These are phyloP conservation scores for Catharus bicknelli DNA, from an alignment of 2,113 vertebrate species.

Conservation along the genomic window DNA sequence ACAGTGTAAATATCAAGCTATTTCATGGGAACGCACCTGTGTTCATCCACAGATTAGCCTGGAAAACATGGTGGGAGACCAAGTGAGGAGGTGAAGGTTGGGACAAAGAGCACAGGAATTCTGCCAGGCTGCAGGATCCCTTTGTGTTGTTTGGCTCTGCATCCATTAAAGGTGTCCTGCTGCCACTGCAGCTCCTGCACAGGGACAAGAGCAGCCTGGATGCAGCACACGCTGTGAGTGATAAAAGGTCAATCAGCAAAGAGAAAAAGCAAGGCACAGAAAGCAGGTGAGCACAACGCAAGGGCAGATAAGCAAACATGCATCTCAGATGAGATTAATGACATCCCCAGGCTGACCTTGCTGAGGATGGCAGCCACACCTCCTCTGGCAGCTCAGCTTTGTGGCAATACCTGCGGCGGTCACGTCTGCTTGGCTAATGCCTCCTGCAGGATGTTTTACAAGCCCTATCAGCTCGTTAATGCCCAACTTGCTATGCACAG, in stretches of 20 bases:
- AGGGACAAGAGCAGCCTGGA: background rate
- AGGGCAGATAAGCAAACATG: background rate
- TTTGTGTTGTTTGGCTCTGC: background rate
- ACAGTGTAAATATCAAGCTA: background rate
- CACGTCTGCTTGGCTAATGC: background rate
- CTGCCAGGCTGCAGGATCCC: background rate
- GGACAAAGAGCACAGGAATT: background rate
- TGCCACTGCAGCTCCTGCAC: background rate
- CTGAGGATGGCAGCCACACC: background rate
- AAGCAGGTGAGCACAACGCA: fast-evolving
- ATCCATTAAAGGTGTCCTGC: background rate
- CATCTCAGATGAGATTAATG: background rate
- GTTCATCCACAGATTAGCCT: background rate
- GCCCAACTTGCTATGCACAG: background rate
- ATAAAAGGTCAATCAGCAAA: background rate
- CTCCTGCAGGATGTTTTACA: background rate
- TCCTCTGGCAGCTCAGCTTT: background rate
- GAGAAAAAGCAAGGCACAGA: background rate
- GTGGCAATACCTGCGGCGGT: background rate
- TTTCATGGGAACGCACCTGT: background rate
- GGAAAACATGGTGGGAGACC: background rate
- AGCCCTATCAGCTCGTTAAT: background rate
- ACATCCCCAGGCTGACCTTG: background rate
- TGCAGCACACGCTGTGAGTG: fast-evolving
- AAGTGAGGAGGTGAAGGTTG: background rate